A percentile compares a stretch with the other conserved stretches of the same genome.
Conservation (phyloP, 2,113 vertebrate genomes). For the Choloepus hoffmanni region DNA sequence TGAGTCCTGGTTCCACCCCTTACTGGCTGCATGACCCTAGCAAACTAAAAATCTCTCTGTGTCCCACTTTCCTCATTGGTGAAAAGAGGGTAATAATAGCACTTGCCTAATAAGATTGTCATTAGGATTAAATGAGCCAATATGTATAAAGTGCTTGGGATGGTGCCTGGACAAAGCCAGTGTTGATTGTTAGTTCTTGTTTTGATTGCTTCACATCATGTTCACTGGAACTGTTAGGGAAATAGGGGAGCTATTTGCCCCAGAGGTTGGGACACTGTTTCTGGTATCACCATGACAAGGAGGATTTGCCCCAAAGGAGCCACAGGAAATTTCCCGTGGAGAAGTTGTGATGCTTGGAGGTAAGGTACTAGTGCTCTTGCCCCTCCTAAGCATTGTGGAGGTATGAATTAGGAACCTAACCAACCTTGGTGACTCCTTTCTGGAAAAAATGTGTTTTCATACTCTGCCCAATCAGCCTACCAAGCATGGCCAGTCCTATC, state of each 20-base stretch:
- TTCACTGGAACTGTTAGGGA: not conserved
- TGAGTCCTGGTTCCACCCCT: not conserved
- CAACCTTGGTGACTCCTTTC: not conserved
- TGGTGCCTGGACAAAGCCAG: not conserved
- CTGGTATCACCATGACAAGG: not conserved
- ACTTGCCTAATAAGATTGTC: not conserved
- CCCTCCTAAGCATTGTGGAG: not conserved
- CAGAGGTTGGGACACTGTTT: not conserved
- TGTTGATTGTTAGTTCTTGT: not conserved
- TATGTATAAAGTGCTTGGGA: not conserved
- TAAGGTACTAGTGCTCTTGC: not conserved
- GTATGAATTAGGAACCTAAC: not conserved
- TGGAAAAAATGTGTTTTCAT: not conserved
- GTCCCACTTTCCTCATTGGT: not conserved
- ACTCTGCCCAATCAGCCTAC: not conserved
- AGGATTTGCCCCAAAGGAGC: not conserved
- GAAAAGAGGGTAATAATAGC: not conserved
- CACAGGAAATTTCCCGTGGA: not conserved
- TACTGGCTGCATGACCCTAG: not conserved
- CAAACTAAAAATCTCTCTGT: not conserved
- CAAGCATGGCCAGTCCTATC: not conserved
- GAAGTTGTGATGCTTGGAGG: not conserved
- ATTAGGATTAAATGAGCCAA: not conserved
- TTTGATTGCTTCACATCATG: slow-evolving; percentile 25
- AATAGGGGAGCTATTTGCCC: not conserved